Evolutionary conservation across 2,888 invertebrate genomes (phyloP), one percentile per base, ranked within the genome.

Genomic region (Marasmarcha lunaedactyla): DNA sequence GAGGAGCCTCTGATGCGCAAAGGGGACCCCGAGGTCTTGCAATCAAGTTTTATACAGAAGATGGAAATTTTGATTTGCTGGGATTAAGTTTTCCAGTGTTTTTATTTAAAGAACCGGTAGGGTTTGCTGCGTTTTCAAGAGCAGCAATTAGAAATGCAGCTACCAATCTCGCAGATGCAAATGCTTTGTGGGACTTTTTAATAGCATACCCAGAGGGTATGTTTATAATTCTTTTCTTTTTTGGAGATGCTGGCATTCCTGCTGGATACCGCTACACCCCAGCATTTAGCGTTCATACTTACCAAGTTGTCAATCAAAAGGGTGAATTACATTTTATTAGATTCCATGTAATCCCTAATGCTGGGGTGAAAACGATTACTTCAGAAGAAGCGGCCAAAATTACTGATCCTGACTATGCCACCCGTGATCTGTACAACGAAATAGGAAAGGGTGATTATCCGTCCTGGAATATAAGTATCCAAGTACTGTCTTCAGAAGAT

Each of bases 221-320:
- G 1, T 94, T 95, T 59, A 33, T 92, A 54, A 77, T 88, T n/a
- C 81, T 91, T 65, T 89, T 93, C 70, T 68, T 93, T 46, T 92
- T 93, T 57, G 85, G 91, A 6, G 96, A 95, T 70, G 87, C 93
- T 49, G 96, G 96, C 14, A 90, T 91, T 46, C 95, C 96, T 0
- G 91, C 95, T 63, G 95, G 95, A 2, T 90, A 88, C 67, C 86
- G 94, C 15, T 89, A 89, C 63, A 95, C 96, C 94, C 91, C 96
- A 57, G 94, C 93, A 33, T 97, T 93, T 54, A 92, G 94, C 3
- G 91, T 92, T 0, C 95, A 97, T 65, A 93, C 95, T 0, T 96
- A 91, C 69, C 94, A 94, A 64, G 63, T 95, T 46, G 87, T 94
- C 15, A 96, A 95, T 66, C 84, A 74, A 10, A 69, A 87, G 2